Evolutionary conservation across 1,140 invertebrate genomes (phyloP).

Genomic region (Drosophila novamexicana): DNA sequence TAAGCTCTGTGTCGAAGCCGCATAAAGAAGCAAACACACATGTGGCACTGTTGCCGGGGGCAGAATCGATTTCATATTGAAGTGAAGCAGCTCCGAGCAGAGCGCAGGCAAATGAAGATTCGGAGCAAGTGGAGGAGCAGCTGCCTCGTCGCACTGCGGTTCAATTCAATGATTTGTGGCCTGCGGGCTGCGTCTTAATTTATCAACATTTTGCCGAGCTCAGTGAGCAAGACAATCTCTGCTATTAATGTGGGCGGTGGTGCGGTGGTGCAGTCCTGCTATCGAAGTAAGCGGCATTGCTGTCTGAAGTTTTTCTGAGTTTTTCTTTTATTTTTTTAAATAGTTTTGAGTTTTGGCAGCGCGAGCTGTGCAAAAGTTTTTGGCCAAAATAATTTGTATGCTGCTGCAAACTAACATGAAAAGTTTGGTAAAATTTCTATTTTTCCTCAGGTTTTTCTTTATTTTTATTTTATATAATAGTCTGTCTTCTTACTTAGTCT

Average conservation of each 20-base stretch:
- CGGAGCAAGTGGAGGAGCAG: slow-evolving; percentile 1
- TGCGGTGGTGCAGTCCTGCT: background rate
- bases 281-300: slow-evolving; percentile 10
- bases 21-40: slow-evolving; percentile 15
- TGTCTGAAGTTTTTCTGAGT: slow-evolving; percentile 31
- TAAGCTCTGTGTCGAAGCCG: slow-evolving; percentile 1
- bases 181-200: slow-evolving; percentile 71
- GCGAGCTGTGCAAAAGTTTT: slow-evolving; percentile 49
- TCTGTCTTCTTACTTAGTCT: slow-evolving; percentile 30
- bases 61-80: slow-evolving; percentile 47
- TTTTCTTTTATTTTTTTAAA: slow-evolving; percentile 48
- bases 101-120: slow-evolving; percentile 24
- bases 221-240: slow-evolving; percentile 61
- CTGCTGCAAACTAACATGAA: slow-evolving; percentile 64
- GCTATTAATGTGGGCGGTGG: slow-evolving; percentile 27
- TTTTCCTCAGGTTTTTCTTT: background rate
- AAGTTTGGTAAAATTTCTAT: slow-evolving; percentile 53
- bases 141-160: slow-evolving; percentile 65
- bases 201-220: slow-evolving; percentile 64
- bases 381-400: slow-evolving; percentile 78
- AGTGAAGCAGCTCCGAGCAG: slow-evolving; percentile 10
- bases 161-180: slow-evolving; percentile 77
- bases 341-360: slow-evolving; percentile 50
- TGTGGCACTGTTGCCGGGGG: slow-evolving; percentile 29
- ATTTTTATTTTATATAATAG: slow-evolving; percentile 18